Base-by-base conservation (phyloP, 1,140 invertebrate genomes). In the Pogonomyrmex barbatus region DNA sequence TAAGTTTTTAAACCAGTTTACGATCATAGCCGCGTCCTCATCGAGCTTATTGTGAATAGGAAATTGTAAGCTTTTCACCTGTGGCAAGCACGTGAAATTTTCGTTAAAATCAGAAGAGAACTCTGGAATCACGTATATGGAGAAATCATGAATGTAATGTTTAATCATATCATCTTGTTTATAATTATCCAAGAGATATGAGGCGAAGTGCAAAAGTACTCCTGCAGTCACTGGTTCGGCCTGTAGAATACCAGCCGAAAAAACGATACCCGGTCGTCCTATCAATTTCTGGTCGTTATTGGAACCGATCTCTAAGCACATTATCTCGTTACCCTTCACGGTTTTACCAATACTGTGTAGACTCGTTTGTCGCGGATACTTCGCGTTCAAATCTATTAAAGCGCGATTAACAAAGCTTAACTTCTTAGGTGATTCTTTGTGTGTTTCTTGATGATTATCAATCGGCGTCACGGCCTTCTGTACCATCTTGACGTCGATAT, bases 101-200 rank as follows among this genome's bases (percentile, higher is more conserved):
- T 89, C 75, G 4, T 92, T 82, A 0, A 50, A 62, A 70, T 90
- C 90, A 2, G 92, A 91, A 87, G 93, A 82, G 24, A 95, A 88
- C 89, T 94, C 87, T 0, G 95, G 94, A 1, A 85, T 92, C 4
- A 95, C 76, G 36, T 93, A 92, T 73, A 95, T 93, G 6, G 91
- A 86, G 56, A 92, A 93, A 63, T 92, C 92, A 6, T 93, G 77
- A 5, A 94, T 52, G 75, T 93, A 92, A 79, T 87, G 88, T 10
- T 88, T 91, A 0, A 95, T 76, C 3, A 65, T 58, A 2, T 9
- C 17, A 39, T 94, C 84, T 12, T 78, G 90, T 2, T 90, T 81
- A 65, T 94, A 94, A 86, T 85, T 92, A 0, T 76, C 88, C 30
- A 95, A 75, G 10, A 95, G 84, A 70, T 94, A 88, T 5, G 87